A percentile compares a stretch with the other conserved stretches of the same genome.
Evolutionary conservation across 2,888 invertebrate genomes (phyloP).

Genomic region (Plutella xylostella): DNA sequence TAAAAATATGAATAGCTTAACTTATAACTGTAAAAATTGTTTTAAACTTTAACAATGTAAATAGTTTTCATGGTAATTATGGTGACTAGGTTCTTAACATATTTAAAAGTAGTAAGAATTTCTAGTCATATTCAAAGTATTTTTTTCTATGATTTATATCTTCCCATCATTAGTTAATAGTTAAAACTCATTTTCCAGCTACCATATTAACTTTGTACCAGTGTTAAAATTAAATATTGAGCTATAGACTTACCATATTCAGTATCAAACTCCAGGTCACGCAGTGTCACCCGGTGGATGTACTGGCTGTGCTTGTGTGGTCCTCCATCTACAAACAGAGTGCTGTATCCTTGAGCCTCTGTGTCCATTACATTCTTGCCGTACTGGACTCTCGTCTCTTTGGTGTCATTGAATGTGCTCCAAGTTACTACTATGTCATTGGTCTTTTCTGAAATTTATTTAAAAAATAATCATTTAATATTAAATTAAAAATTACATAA

Average conservation of each 20-base stretch:
- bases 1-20: too few species aligned
- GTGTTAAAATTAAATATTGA: too few species aligned
- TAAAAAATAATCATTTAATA: not conserved
- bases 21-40: too few species aligned
- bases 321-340: slow-evolving; percentile 82
- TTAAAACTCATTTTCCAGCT: too few species aligned
- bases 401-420: slow-evolving; percentile 79
- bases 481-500: not conserved
- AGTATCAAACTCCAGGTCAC: slow-evolving; percentile 70
- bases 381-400: slow-evolving; percentile 78
- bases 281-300: slow-evolving; percentile 80
- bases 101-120: too few species aligned
- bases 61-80: too few species aligned
- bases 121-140: too few species aligned
- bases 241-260: slow-evolving; percentile 74
- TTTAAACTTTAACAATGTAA: too few species aligned
- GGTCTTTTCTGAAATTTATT: slow-evolving; percentile 61
- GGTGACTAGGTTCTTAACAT: too few species aligned
- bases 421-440: slow-evolving; percentile 84
- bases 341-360: slow-evolving; percentile 66
- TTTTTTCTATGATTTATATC: too few species aligned
- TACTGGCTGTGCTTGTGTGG: slow-evolving; percentile 72
- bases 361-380: slow-evolving; percentile 73
- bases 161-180: too few species aligned
- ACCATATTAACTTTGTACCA: too few species aligned